These are phyloP conservation scores for Cryptocheilus praepositus DNA, from an alignment of 2,888 invertebrate genomes.

Conservation along the genomic window DNA sequence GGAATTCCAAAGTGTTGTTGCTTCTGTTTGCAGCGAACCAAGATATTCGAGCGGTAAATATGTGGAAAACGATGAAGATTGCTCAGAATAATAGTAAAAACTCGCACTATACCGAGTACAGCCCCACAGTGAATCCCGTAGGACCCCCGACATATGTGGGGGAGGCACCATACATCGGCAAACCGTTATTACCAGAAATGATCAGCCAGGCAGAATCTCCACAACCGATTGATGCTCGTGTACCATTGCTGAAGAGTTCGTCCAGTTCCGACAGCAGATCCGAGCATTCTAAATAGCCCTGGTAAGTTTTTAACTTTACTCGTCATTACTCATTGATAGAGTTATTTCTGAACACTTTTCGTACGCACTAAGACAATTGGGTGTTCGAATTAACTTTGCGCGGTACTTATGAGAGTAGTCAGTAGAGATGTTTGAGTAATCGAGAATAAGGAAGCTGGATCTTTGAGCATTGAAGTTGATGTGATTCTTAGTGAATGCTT, in stretches of 20 bases:
- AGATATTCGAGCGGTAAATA: slow-evolving; percentile 57
- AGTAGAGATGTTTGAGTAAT: no score
- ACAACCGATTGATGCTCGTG: slow-evolving; percentile 49
- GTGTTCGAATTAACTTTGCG: no score
- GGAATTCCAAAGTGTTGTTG: no score
- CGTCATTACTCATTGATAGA: neutral
- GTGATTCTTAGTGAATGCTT: no score
- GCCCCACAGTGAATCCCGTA: slow-evolving; percentile 35
- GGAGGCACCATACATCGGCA: slow-evolving; percentile 60
- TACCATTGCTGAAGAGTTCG: slow-evolving; percentile 48
- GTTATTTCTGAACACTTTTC: neutral
- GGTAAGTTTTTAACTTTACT: slow-evolving; percentile 51
- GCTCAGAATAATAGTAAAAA: slow-evolving; percentile 37
- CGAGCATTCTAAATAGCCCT: slow-evolving; percentile 57
- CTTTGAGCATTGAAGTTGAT: no score
- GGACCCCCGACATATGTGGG: slow-evolving; percentile 63
- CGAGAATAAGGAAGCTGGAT: no score
- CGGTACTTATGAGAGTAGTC: no score
- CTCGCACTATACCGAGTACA: no score
- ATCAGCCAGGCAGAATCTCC: slow-evolving; percentile 44
- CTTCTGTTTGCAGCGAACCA: slow-evolving; percentile 47
- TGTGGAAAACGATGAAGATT: slow-evolving; percentile 53
- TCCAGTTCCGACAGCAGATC: slow-evolving; percentile 59
- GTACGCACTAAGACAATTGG: no score
- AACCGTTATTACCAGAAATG: slow-evolving; percentile 46